These are phyloP conservation scores for Trichopoda pennipes DNA, from an alignment of 2,888 invertebrate genomes.

Conservation along the genomic window DNA sequence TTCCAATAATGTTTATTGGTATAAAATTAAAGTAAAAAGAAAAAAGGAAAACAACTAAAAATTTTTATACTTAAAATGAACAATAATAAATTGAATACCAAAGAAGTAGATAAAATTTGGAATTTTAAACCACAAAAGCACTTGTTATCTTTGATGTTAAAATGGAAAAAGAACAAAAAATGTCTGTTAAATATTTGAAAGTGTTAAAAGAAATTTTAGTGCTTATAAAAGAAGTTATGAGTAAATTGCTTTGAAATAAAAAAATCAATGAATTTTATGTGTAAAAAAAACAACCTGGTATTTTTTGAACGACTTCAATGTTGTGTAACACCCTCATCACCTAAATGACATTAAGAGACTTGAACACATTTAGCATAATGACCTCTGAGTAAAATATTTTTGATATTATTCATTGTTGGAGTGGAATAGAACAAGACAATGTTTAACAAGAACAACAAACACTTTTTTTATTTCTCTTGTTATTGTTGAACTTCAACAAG, in stretches of 20 bases:
- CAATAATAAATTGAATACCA: constrained; percentile 64
- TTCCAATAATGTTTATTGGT: constrained; percentile 64
- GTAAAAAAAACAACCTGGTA: not conserved
- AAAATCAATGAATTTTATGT: not conserved
- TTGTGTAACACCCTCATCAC: constrained; percentile 62
- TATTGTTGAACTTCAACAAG: constrained; percentile 41
- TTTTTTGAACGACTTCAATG: constrained; percentile 14
- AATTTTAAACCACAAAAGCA: constrained; percentile 58
- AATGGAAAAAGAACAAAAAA: constrained; percentile 32
- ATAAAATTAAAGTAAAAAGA: constrained; percentile 28
- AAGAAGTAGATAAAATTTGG: constrained; percentile 34
- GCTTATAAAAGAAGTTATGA: constrained; percentile 32
- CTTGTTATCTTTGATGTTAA: constrained; percentile 54
- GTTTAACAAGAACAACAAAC: constrained; percentile 41
- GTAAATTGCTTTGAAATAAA: constrained; percentile 9
- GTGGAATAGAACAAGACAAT: constrained; percentile 42
- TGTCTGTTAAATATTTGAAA: constrained; percentile 48
- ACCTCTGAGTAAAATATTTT: constrained; percentile 36
- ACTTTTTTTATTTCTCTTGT: constrained; percentile 45
- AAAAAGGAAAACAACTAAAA: constrained; percentile 16
- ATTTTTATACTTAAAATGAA: constrained; percentile 57
- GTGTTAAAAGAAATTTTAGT: constrained; percentile 48
- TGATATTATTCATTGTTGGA: constrained; percentile 18
- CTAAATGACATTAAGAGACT: constrained; percentile 51
- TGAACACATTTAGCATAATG: constrained; percentile 61